These are phyloP conservation scores for Laticauda laticaudata DNA, from an alignment of 2,113 vertebrate species.

Conservation along the genomic window DNA sequence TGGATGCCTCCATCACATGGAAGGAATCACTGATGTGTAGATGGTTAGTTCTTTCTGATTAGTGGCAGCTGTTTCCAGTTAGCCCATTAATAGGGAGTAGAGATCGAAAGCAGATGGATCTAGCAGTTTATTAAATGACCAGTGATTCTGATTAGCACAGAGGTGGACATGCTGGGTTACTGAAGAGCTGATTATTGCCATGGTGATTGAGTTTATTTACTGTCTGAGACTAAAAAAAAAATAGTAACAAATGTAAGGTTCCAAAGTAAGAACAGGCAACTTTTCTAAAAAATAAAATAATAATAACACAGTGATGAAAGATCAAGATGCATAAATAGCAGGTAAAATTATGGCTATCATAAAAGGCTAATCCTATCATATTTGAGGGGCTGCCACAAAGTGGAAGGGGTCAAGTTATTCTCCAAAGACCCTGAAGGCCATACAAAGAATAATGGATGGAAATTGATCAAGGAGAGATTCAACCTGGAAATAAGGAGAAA, in stretches of 20 bases:
- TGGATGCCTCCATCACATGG: background rate
- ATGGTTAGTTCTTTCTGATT: background rate
- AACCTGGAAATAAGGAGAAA: too few relatives aligned
- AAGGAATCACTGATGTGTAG: constrained; percentile 7
- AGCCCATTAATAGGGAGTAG: background rate
- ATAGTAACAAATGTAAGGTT: background rate
- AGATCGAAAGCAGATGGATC: background rate
- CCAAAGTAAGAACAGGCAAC: background rate
- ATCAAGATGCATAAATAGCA: background rate
- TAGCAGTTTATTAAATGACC: background rate
- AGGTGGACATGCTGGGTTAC: background rate
- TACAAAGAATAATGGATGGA: too few relatives aligned
- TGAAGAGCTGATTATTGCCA: background rate
- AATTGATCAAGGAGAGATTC: too few relatives aligned
- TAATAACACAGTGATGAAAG: background rate
- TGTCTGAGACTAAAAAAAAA: background rate
- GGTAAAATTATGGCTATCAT: too few relatives aligned
- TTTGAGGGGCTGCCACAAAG: too few relatives aligned
- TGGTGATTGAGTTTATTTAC: background rate
- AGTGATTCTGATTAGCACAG: background rate
- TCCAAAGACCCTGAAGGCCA: too few relatives aligned
- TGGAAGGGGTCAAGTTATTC: too few relatives aligned
- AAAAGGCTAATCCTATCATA: too few relatives aligned
- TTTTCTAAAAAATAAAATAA: background rate
- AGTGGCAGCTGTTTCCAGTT: background rate